A percentile compares a stretch with the other conserved stretches of the same genome.
Conservation (phyloP, 2,113 vertebrate species). For the Cochlearius cochlearius region DNA sequence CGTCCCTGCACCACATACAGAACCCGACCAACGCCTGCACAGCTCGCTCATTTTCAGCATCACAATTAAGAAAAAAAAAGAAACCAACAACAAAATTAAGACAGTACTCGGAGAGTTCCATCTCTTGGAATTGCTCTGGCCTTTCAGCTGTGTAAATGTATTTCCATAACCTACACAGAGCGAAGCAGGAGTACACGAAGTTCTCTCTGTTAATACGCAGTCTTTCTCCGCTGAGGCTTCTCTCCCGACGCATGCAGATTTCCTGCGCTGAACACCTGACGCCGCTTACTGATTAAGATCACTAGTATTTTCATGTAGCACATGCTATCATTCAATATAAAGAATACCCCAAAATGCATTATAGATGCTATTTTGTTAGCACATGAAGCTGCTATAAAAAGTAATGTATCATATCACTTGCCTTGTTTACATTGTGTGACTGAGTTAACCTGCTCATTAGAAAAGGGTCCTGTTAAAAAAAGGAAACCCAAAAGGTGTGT, state of each 20-base stretch:
- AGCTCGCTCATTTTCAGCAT: background rate
- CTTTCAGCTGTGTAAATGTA: background rate
- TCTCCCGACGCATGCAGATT: background rate
- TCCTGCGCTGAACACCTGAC: background rate
- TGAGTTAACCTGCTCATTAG: background rate
- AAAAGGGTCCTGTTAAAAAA: background rate
- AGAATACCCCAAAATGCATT: background rate
- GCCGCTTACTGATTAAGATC: background rate
- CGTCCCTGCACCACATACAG: background rate
- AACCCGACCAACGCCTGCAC: background rate
- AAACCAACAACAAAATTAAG: background rate
- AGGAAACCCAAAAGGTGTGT: background rate
- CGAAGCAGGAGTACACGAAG: background rate
- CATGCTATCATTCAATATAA: no score
- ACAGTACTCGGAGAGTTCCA: background rate
- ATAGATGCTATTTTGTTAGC: background rate
- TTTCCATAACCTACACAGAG: background rate
- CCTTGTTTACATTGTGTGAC: background rate
- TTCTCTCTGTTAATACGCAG: background rate
- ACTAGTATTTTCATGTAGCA: background rate
- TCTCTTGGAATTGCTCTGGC: background rate
- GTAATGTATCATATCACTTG: rapidly evolving
- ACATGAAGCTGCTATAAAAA: background rate
- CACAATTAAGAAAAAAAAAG: background rate
- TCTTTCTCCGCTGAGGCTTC: background rate